Conservation (phyloP, 2,113 vertebrate genomes). For the Dicentrarchus labrax region DNA sequence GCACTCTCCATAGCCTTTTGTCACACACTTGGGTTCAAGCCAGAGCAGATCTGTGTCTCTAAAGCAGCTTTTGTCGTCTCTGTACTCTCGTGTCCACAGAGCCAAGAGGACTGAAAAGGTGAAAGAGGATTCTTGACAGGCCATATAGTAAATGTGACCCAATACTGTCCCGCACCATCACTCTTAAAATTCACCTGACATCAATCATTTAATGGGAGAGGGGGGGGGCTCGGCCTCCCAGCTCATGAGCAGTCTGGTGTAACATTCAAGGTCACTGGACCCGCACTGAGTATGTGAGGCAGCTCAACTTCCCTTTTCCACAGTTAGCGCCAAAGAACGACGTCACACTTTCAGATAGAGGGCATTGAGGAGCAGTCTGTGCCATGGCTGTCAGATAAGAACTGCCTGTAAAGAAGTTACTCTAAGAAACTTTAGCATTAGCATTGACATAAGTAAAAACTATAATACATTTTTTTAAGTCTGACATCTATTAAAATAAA, state of each 20-base stretch:
- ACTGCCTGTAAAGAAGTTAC: not conserved
- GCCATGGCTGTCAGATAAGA: slow-evolving; percentile 24
- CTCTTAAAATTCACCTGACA: slow-evolving; percentile 52
- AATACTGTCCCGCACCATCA: slow-evolving; percentile 32
- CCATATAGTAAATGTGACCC: slow-evolving; percentile 49
- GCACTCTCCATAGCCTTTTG: not conserved
- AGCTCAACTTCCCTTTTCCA: slow-evolving; percentile 79
- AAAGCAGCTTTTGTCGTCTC: slow-evolving; percentile 5
- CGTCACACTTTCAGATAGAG: slow-evolving; percentile 35
- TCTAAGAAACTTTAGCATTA: not conserved
- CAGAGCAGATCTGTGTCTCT: slow-evolving; percentile 20
- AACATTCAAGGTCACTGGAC: slow-evolving; percentile 68
- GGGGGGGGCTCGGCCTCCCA: not conserved
- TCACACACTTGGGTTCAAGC: slow-evolving; percentile 14
- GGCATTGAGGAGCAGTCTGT: slow-evolving; percentile 6
- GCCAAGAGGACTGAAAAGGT: slow-evolving; percentile 20
- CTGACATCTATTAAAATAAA: not conserved
- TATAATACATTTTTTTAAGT: not conserved
- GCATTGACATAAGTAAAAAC: not conserved
- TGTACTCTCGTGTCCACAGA: not conserved
- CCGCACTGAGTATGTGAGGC: slow-evolving; percentile 53
- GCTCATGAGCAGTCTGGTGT: slow-evolving; percentile 34
- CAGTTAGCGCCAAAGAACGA: slow-evolving; percentile 69
- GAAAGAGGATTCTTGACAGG: slow-evolving; percentile 53
- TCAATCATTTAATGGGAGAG: slow-evolving; percentile 68